Percentiles rank a stretch among this genome's conserved stretches.
Conservation (phyloP, 2,888 invertebrate species). For the Ichneumoninae sp. region DNA sequence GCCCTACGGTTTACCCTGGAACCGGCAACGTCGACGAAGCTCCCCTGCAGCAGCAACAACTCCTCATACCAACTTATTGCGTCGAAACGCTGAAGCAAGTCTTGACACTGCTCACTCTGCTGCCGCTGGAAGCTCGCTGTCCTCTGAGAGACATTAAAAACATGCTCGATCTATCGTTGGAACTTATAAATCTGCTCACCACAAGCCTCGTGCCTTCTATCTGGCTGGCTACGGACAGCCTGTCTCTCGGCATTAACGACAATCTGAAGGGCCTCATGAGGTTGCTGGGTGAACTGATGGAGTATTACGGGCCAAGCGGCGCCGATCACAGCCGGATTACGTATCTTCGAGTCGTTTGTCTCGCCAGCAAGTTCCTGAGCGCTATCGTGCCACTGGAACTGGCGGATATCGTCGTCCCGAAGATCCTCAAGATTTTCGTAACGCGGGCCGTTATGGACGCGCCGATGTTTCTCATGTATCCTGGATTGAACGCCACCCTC, state of each 20-base stretch:
- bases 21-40: slow-evolving; percentile 80
- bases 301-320: slow-evolving; percentile 74
- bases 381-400: slow-evolving; percentile 83
- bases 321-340: slow-evolving; percentile 82
- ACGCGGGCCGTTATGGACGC: slow-evolving; percentile 84
- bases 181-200: slow-evolving; percentile 85
- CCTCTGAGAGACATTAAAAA: slow-evolving; percentile 76
- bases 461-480: slow-evolving; percentile 84
- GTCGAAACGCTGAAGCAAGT: slow-evolving; percentile 82
- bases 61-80: slow-evolving; percentile 84
- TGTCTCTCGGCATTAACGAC: slow-evolving; percentile 76
- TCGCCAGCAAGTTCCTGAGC: slow-evolving; percentile 82
- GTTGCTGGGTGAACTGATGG: slow-evolving; percentile 85
- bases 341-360: slow-evolving; percentile 84
- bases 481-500: slow-evolving; percentile 82
- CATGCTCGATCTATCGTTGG: slow-evolving; percentile 75
- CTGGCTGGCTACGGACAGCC: slow-evolving; percentile 84
- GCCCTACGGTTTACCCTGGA: slow-evolving; percentile 69
- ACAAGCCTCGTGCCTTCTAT: slow-evolving; percentile 86
- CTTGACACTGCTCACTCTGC: slow-evolving; percentile 73
- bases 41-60: slow-evolving; percentile 83
- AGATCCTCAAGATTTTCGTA: slow-evolving; percentile 83
- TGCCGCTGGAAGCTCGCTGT: slow-evolving; percentile 71
- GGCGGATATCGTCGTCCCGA: slow-evolving; percentile 83
- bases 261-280: slow-evolving; percentile 83